Base-by-base conservation (phyloP, 2,113 vertebrate genomes). In the Irena cyanogastra region DNA sequence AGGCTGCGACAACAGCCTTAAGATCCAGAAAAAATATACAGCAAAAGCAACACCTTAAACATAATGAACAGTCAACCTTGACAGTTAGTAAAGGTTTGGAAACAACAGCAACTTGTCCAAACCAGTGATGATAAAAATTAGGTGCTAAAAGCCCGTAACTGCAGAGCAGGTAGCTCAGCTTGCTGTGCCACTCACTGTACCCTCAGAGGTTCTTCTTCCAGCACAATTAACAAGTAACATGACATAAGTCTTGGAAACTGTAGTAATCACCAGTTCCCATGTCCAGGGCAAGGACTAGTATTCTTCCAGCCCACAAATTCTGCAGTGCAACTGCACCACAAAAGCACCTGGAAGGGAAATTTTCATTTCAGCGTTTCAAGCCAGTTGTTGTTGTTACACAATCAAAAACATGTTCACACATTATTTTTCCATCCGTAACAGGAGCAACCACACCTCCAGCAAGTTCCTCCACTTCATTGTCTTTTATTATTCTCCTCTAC, bases 321-420 rank as follows among this genome's bases (percentile, higher is more conserved):
- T 41, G 54, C 0, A 13, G 79, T 60, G 68, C 52, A 78, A 60
- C 30, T 31, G 41, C 69, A 92, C 83, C 80, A 89, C 76, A 92
- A 83, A 95, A 82, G 54, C 72, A 96, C 72, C 92, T 89, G 83
- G 92, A 94, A 96, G 83, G 92, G 53, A 87, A 96, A 82, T 56
- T 56, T 93, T 92, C 47, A 66, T 89, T 68, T 89, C 69, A 68
- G 49, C 13, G 5, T 77, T 83, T 86, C 80, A 88, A 89, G 77
- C 20, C 69, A 64, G 49, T 83, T 60, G 53, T 59, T 79, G 61
- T 44, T 81, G 56, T 95, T 95, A 83, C 85, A 87, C 90, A 95
- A 94, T 49, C 93, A 95, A 74, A 94, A 91, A 54, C 90, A 72
- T 5, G 68, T 87, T 81, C 83, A 78, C 85, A 53, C 59, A 37